Conservation (phyloP, 2,113 vertebrate species). For the Toxotes jaculatrix region DNA sequence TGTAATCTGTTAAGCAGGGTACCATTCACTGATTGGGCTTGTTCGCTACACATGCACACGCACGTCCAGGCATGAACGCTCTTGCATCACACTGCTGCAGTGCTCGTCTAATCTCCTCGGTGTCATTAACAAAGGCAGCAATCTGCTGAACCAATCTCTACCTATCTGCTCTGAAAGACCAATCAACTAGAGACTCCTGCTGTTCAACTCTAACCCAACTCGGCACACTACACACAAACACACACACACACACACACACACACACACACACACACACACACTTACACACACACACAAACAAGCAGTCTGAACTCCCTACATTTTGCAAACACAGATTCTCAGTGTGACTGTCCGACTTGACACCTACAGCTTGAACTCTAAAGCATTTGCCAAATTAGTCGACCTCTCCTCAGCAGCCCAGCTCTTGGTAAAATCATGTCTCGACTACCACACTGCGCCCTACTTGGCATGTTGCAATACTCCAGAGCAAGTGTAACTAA, state of each 20-base stretch:
- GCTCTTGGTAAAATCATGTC: background rate
- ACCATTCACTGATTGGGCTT: slow-evolving; percentile 54
- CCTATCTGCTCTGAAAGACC: slow-evolving; percentile 40
- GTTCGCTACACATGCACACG: slow-evolving; percentile 16
- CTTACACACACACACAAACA: background rate
- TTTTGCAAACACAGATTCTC: slow-evolving; percentile 2
- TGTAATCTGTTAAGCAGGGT: slow-evolving; percentile 70
- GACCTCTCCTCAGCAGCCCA: background rate
- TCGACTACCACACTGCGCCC: background rate
- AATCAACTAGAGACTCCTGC: slow-evolving; percentile 34
- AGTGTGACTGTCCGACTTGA: background rate
- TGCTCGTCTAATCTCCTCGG: slow-evolving; percentile 67
- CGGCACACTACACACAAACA: slow-evolving; percentile 34
- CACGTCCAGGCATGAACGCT: slow-evolving; percentile 27
- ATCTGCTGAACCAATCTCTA: slow-evolving; percentile 66
- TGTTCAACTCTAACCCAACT: slow-evolving; percentile 27
- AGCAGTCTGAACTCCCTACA: background rate
- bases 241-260: background rate
- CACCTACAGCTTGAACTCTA: background rate
- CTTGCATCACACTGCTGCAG: slow-evolving; percentile 48
- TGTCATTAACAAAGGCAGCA: slow-evolving; percentile 75
- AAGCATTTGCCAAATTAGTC: background rate
- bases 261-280: background rate
- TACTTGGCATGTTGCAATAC: background rate
- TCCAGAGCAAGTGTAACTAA: slow-evolving; percentile 1